These are phyloP conservation scores for Lepidonotus clava DNA, from an alignment of 2,888 invertebrate species.

Conservation along the genomic window DNA sequence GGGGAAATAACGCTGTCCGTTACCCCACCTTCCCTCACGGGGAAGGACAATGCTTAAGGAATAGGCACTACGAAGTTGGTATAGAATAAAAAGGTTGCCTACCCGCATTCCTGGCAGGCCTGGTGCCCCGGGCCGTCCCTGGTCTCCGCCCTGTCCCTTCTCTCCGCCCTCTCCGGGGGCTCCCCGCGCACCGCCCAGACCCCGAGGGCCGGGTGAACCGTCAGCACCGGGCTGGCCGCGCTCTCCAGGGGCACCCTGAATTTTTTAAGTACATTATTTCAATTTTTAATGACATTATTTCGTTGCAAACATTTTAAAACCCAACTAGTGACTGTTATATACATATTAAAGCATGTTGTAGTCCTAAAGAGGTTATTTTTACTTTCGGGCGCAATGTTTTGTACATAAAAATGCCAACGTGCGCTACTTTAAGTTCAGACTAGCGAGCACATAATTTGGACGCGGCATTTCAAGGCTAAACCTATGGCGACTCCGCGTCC, in stretches of 20 bases:
- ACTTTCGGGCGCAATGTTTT: no score
- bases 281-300: no score
- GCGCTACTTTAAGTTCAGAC: not conserved
- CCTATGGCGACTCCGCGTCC: no score
- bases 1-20: no score
- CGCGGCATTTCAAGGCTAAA: no score
- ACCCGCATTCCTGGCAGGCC: conserved; percentile 52
- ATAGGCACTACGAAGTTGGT: no score
- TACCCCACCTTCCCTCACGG: no score
- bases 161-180: conserved; percentile 58
- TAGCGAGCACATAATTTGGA: not conserved
- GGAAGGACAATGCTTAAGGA: no score
- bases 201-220: conserved; percentile 62
- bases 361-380: no score
- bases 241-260: conserved; percentile 56
- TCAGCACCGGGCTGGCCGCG: conserved; percentile 61
- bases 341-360: no score
- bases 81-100: not conserved
- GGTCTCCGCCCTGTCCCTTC: conserved; percentile 59
- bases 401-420: not conserved
- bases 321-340: no score
- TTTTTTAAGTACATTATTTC: no score
- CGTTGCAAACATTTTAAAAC: not conserved
- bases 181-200: conserved; percentile 58
- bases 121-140: conserved; percentile 47